These are phyloP conservation scores for Protula sp. DNA, from an alignment of 2,888 invertebrate genomes.

Conservation along the genomic window DNA sequence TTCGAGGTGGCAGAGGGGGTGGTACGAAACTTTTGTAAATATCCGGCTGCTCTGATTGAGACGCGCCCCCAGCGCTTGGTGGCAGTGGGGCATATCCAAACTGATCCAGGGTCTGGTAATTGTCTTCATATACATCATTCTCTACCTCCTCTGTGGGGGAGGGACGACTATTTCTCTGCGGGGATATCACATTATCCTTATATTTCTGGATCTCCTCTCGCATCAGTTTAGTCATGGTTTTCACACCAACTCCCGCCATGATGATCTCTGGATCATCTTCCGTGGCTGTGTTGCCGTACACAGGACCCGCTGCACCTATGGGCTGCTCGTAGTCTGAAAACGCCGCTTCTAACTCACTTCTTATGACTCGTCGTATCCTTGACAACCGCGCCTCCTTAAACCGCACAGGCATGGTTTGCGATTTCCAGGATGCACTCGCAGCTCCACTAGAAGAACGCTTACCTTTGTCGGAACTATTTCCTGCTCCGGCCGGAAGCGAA, in stretches of 20 bases:
- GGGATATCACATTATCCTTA: neutral
- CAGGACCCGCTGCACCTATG: neutral
- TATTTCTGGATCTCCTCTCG: constrained; percentile 13
- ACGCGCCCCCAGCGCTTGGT: neutral
- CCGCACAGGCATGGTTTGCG: neutral
- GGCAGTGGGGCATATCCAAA: neutral
- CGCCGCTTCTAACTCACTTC: constrained; percentile 8
- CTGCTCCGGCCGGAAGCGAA: too few species aligned
- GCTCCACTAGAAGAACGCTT: neutral
- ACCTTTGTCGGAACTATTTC: too few species aligned
- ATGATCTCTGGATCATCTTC: neutral
- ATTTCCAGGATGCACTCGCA: neutral
- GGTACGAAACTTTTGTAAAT: neutral
- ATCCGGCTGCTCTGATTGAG: neutral
- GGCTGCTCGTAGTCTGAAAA: constrained; percentile 12
- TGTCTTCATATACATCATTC: neutral
- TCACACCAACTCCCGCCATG: constrained; percentile 1
- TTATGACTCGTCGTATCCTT: constrained; percentile 1
- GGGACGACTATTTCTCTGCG: too few species aligned
- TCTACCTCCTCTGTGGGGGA: neutral
- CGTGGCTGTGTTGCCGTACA: neutral
- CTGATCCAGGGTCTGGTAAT: neutral
- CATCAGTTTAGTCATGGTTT: constrained; percentile 9
- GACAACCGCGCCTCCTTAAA: neutral
- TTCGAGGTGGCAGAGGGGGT: neutral